phyloP scores from a whole-genome alignment of 2,888 invertebrate genomes.

The Cylindroiulus punctatus region DNA sequence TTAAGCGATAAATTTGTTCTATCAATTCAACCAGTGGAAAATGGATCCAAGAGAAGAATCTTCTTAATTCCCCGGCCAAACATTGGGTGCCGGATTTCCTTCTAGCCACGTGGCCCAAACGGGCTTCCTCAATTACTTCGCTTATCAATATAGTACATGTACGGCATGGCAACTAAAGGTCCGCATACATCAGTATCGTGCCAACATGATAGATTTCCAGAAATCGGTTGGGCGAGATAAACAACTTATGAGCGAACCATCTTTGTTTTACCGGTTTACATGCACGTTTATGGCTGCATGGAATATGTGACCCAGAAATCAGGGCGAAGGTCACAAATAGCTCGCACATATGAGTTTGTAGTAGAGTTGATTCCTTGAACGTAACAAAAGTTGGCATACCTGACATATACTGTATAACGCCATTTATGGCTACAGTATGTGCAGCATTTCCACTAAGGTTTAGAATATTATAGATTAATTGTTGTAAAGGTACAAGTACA shows the following conservation, averaged over 20 bases:
- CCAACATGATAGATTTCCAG: conserved; percentile 13
- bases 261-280: not conserved
- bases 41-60: not conserved
- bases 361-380: too few relatives aligned
- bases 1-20: conserved; percentile 32
- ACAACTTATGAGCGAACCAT: not conserved
- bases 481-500: too few relatives aligned
- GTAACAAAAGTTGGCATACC: too few relatives aligned
- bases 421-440: too few relatives aligned
- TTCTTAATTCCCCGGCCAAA: conserved; percentile 14
- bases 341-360: too few relatives aligned
- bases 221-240: not conserved
- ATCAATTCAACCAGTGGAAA: conserved; percentile 20
- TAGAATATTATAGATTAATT: too few relatives aligned
- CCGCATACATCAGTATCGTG: not conserved
- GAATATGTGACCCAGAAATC: too few relatives aligned
- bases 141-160: not conserved
- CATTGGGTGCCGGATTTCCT: conserved; percentile 3
- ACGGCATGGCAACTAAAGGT: not conserved
- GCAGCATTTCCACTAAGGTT: too few relatives aligned
- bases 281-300: too few relatives aligned
- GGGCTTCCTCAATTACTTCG: conserved; percentile 16
- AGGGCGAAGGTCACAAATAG: too few relatives aligned
- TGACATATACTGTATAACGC: too few relatives aligned
- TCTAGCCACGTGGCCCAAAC: not conserved